Evolutionary conservation across 2,797 vertebrate species (phyloP), one percentile per base, ranked within the genome.

Genomic region (Steatocranus sp.): DNA sequence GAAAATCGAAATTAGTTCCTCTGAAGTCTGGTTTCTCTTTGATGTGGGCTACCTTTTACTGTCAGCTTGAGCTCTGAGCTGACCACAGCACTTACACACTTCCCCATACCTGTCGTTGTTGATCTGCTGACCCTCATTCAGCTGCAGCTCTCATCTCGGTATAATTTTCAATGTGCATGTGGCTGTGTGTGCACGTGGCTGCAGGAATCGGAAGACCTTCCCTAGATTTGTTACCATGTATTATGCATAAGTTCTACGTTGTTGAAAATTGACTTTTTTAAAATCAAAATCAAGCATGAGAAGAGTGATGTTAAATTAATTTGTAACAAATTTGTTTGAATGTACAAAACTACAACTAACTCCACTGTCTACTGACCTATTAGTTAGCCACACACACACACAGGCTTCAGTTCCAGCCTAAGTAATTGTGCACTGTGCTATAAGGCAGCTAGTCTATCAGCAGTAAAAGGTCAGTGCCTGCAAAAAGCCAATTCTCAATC

Each of bases 401-500:
- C 89, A 91, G 41, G 11, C 23, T 78, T 80, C 41, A n/a, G 36
- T 77, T 80, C 95, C 95, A 91, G 90, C 89, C 86, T 87, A 85
- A 88, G 88, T 32, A 73, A 89, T 94, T 93, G 90, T 81, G 91
- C 96, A 96, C 96, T 94, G 95, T 95, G 95, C 94, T 95, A 43
- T 94, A 91, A 95, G 95, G 96, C 96, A 97, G 96, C 96, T 97
- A 96, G 94, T 94, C 79, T 86, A 90, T 80, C 85, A 88, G 86
- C 61, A 78, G 92, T 92, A 78, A 94, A 92, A 96, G 94, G 94
- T 94, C 94, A 94, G 80, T 92, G 92, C 89, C 78, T 75, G 78
- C 88, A 61, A 95, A 86, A 82, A 80, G 91, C 88, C 78, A 87
- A 84, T 90, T 92, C 88, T 90, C 82, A 82, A 78, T 76, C 68